Base-by-base conservation (phyloP, 2,113 vertebrate species). In the Sarotherodon lohbergeri region DNA sequence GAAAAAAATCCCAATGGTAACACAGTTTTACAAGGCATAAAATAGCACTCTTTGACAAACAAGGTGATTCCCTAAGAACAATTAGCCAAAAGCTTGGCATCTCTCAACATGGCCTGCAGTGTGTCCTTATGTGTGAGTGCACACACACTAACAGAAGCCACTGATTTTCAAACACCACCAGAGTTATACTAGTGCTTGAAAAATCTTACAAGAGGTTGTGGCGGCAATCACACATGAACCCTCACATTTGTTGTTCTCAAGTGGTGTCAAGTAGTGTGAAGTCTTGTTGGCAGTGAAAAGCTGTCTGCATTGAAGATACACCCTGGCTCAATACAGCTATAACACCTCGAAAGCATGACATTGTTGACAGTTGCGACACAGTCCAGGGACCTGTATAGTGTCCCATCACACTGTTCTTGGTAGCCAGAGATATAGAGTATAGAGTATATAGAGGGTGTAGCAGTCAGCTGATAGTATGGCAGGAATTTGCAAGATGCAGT, bases 241-340 rank as follows among this genome's bases (percentile, higher is more conserved):
- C 59, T 86, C 29, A 80, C 41, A 71, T 81, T 81, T 86, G 57
- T 39, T 61, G 80, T 76, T 85, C 71, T 81, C 82, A 59, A 85
- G 81, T 81, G 52, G 34, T 61, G 71, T 85, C 29, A 89, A 88
- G 68, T 54, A 52, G 76, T 56, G 79, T 80, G 59, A 91, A 81
- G 88, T 71, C 80, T 52, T 85, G 83, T 57, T 83, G 87, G 84
- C 88, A 90, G 86, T 39, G 84, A 66, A 46, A 83, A 89, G 81
- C 89, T 88, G 80, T 52, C 63, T 87, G 71, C 86, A 88, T 76
- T 66, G 76, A 89, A 88, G 86, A 83, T 83, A 87, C 83, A 89
- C 80, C 89, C 89, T 82, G 22, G 82, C 83, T 85, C 59, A 80
- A 61, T 66, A 84, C 59, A 66, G 50, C 55, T 16, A 16, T 61